These are phyloP conservation scores for Lontra canadensis DNA, from an alignment of 2,113 vertebrate species.

Conservation along the genomic window DNA sequence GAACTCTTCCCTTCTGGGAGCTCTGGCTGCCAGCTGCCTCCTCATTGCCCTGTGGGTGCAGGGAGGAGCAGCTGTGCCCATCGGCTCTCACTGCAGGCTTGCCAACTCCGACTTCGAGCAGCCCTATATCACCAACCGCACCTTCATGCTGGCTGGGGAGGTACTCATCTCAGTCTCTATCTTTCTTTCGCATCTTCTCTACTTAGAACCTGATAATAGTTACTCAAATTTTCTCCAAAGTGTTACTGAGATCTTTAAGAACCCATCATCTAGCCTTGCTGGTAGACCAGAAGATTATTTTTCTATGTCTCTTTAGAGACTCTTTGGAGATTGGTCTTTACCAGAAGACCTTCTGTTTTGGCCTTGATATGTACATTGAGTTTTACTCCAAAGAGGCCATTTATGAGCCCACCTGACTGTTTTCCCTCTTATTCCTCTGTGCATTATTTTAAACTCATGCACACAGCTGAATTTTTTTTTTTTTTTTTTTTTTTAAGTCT, in stretches of 20 bases:
- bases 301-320: neutral
- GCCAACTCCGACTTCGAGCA: conserved; percentile 66
- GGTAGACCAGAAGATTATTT: neutral
- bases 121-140: conserved; percentile 79
- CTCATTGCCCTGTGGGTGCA: conserved; percentile 66
- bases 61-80: neutral
- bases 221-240: neutral
- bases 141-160: conserved; percentile 81
- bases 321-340: neutral
- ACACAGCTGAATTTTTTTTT: neutral
- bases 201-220: neutral
- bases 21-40: conserved; percentile 70
- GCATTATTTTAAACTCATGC: neutral
- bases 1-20: conserved; percentile 59
- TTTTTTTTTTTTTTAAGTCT: neutral
- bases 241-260: neutral
- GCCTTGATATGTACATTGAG: neutral
- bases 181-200: neutral
- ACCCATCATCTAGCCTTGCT: neutral
- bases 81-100: conserved; percentile 75
- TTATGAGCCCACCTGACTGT: neutral
- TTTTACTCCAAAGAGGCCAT: neutral
- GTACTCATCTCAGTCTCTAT: conserved; percentile 68
- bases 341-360: neutral
- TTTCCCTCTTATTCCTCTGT: neutral